Percentiles rank a stretch among this genome's conserved stretches.
Conservation (phyloP, 2,888 invertebrate species). For the Rhamnusium bicolor region DNA sequence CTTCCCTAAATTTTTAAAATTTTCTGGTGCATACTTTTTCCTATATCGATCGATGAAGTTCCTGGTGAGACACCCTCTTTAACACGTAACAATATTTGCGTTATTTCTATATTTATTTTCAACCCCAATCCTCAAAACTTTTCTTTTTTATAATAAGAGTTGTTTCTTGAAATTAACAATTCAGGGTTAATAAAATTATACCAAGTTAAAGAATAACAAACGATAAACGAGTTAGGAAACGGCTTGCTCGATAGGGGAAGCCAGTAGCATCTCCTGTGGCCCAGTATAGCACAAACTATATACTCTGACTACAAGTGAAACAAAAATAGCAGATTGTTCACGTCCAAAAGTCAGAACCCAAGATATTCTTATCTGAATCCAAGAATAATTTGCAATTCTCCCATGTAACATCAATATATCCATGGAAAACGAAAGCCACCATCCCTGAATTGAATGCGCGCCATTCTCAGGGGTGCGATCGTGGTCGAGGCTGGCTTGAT, state of each 20-base stretch:
- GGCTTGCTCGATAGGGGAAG: background rate
- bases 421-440: constrained; percentile 16
- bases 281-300: background rate
- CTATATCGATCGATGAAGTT: too few relatives aligned
- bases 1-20: too few relatives aligned
- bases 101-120: too few relatives aligned
- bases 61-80: too few relatives aligned
- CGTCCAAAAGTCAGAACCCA: background rate
- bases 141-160: too few relatives aligned
- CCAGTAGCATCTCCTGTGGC: background rate
- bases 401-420: constrained; percentile 24
- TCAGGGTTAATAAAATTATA: too few relatives aligned
- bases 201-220: too few relatives aligned
- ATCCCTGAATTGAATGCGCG: constrained; percentile 21
- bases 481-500: constrained; percentile 15
- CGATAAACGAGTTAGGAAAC: too few relatives aligned
- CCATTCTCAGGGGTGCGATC: constrained; percentile 21
- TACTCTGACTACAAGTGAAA: background rate
- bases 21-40: too few relatives aligned
- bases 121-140: too few relatives aligned
- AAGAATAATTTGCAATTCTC: constrained; percentile 21
- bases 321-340: background rate
- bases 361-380: background rate
- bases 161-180: too few relatives aligned
- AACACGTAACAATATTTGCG: too few relatives aligned